phyloP scores from a whole-genome alignment of 2,888 invertebrate genomes.

The Heliconius aoede region DNA sequence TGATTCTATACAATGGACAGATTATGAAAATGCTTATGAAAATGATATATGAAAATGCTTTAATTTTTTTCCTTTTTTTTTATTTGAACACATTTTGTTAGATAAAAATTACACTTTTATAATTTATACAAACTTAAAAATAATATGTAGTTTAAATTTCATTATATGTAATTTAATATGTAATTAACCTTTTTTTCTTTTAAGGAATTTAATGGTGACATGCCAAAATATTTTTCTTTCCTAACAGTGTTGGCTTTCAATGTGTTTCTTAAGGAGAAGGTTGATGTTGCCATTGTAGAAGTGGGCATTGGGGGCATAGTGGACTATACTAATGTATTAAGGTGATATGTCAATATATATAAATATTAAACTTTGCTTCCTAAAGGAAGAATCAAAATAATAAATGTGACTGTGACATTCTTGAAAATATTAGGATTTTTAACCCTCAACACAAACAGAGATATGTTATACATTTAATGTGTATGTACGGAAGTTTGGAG shows the following conservation, averaged over 20 bases:
- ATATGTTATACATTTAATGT: too few relatives aligned
- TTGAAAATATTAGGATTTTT: too few relatives aligned
- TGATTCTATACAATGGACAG: too few relatives aligned
- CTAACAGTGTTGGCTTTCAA: slow-evolving; percentile 95
- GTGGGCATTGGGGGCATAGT: slow-evolving; percentile 98
- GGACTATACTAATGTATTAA: slow-evolving; percentile 96
- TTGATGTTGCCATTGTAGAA: slow-evolving; percentile 97
- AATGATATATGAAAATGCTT: too few relatives aligned
- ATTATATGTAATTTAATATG: too few relatives aligned
- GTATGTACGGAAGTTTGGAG: too few relatives aligned
- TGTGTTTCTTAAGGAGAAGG: slow-evolving; percentile 91
- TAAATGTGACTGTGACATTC: too few relatives aligned
- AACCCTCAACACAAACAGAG: too few relatives aligned
- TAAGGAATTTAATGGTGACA: slow-evolving; percentile 85
- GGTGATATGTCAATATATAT: slow-evolving; percentile 73
- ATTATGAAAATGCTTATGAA: too few relatives aligned
- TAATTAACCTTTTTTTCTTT: slow-evolving; percentile 46
- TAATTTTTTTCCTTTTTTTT: too few relatives aligned
- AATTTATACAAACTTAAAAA: not conserved
- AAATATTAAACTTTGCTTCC: not conserved
- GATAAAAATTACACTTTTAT: not conserved
- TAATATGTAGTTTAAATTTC: too few relatives aligned
- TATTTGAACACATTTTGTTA: too few relatives aligned
- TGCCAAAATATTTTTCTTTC: slow-evolving; percentile 98
- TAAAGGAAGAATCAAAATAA: not conserved